These are phyloP conservation scores for Periparus ater DNA, from an alignment of 2,797 vertebrate genomes.

Conservation along the genomic window DNA sequence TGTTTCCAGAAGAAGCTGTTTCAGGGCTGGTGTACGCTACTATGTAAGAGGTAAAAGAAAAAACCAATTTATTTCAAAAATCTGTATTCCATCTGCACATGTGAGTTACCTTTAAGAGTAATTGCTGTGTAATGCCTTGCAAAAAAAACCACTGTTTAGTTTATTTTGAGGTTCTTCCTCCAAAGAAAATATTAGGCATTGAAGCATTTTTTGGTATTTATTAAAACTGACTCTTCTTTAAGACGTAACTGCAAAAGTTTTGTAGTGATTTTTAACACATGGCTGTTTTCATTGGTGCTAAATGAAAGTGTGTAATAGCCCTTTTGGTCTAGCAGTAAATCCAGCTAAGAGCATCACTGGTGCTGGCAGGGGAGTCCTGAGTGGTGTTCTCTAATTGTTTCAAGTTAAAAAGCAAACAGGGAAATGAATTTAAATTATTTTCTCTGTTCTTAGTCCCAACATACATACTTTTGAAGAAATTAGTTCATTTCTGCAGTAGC, in stretches of 20 bases:
- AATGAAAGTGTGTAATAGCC: neutral
- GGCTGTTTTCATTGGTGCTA: neutral
- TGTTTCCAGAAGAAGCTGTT: constrained; percentile 94
- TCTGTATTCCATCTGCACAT: accelerated
- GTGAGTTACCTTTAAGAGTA: neutral
- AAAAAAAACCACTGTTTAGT: neutral
- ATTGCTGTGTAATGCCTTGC: neutral
- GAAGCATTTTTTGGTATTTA: neutral
- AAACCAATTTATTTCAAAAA: neutral
- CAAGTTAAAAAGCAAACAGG: neutral
- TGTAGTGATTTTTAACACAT: neutral
- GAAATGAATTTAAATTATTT: neutral
- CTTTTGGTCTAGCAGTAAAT: neutral
- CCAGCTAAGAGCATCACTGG: neutral
- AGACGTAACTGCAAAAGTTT: neutral
- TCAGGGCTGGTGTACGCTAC: constrained; percentile 94
- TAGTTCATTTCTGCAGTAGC: neutral
- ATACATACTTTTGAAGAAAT: neutral
- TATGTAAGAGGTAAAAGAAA: constrained; percentile 89
- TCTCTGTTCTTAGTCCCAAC: neutral
- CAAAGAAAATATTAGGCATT: neutral
- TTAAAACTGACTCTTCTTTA: neutral
- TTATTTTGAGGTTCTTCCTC: neutral
- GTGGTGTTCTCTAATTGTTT: neutral
- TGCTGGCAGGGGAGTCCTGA: neutral